Percentiles rank a stretch among this genome's conserved stretches.
Conservation (phyloP, 2,888 invertebrate genomes). For the Capitulum mitella region DNA sequence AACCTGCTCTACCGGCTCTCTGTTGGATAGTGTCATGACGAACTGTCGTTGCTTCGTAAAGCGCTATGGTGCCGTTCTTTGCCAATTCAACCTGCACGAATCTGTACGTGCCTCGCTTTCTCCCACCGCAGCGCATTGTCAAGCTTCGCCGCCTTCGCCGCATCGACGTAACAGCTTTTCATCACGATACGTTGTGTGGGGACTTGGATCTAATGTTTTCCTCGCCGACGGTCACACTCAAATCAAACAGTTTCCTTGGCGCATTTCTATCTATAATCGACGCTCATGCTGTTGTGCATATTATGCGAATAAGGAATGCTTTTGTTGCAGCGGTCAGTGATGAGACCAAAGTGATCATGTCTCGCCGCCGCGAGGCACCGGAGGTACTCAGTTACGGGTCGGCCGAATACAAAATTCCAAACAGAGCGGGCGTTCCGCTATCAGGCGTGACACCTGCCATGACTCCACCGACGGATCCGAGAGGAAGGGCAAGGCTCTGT, state of each 20-base stretch:
- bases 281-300: neutral
- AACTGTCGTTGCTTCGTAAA: too few relatives aligned
- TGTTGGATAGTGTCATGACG: neutral
- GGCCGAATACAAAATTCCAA: neutral
- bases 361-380: neutral
- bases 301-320: too few relatives aligned
- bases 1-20: too few relatives aligned
- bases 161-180: too few relatives aligned
- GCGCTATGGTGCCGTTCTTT: neutral
- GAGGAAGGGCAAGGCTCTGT: too few relatives aligned
- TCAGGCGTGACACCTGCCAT: too few relatives aligned
- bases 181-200: neutral
- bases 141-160: too few relatives aligned
- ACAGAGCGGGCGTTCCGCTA: too few relatives aligned
- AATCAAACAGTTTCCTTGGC: neutral
- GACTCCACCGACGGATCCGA: too few relatives aligned
- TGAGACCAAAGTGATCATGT: too few relatives aligned
- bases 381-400: neutral
- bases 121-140: neutral
- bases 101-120: neutral
- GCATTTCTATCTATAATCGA: neutral
- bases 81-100: neutral
- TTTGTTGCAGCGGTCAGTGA: too few relatives aligned
- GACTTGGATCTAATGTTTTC: too few relatives aligned
- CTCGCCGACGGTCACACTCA: neutral